These are phyloP conservation scores for Eupithecia insigniata DNA, from an alignment of 2,888 invertebrate species.

Conservation along the genomic window DNA sequence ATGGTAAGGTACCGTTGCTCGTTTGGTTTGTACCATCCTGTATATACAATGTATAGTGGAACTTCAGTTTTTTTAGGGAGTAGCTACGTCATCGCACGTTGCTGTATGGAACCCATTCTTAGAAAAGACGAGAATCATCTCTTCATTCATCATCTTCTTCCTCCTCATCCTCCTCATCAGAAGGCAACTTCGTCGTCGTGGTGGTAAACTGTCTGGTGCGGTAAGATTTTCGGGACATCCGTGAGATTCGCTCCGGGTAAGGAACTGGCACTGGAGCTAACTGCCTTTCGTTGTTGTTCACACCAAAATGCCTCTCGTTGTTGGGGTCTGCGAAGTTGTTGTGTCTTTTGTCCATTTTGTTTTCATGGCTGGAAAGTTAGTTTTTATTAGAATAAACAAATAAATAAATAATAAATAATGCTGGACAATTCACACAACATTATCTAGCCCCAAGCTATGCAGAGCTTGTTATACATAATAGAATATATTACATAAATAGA, in stretches of 20 bases:
- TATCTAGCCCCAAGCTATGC: too few species aligned
- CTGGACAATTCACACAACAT: too few species aligned
- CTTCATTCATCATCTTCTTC: slow-evolving; percentile 48
- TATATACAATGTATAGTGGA: too few species aligned
- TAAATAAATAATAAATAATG: too few species aligned
- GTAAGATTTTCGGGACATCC: not conserved
- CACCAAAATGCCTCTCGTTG: not conserved
- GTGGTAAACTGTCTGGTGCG: slow-evolving; percentile 51
- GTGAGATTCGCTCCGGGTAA: not conserved
- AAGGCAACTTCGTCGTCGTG: slow-evolving; percentile 40
- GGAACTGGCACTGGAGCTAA: not conserved
- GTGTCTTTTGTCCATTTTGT: slow-evolving; percentile 60
- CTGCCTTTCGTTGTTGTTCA: not conserved
- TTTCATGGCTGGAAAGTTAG: not conserved
- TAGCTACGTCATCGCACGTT: not conserved
- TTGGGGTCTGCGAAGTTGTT: slow-evolving; percentile 40
- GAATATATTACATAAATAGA: too few species aligned
- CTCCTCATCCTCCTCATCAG: slow-evolving; percentile 53
- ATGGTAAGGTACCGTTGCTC: too few species aligned
- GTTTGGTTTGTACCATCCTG: too few species aligned
- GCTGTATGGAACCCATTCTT: not conserved
- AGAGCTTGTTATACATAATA: too few species aligned
- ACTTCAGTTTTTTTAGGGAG: too few species aligned
- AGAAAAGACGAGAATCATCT: not conserved
- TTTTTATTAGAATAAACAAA: too few species aligned